Evolutionary conservation across 2,888 invertebrate species (phyloP), one percentile per base, ranked within the genome.

Genomic region (Andrena minutula): DNA sequence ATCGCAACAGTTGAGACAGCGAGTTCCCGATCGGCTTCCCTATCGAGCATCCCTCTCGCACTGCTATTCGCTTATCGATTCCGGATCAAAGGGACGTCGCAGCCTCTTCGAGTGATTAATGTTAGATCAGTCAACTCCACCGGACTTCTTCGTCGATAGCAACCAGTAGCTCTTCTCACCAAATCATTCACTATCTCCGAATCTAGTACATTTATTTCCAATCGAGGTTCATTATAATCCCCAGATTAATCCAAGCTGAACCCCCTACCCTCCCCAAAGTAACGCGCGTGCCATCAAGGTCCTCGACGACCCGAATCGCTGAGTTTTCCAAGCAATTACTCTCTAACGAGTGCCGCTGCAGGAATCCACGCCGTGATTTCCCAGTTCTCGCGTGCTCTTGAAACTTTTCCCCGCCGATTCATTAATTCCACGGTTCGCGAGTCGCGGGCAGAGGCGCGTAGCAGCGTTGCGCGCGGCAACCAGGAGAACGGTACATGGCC

Each of bases 401-500:
- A 0, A 41, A 41, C 5, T 71, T 53, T 47, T 66, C 76, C 63
- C 51, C 58, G 10, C 20, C 70, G 70, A 70, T 78, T 70, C 64
- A 61, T 79, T 79, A 78, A 71, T 58, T 78, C 16, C 35, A 53
- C 30, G 63, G 68, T 72, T 28, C 23, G 8, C 47, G 32, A 51
- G 8, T 60, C 28, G 76, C 23, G 30, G 16, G 20, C 23, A 20
- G 56, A 16, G 1, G 47, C 47, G 32, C 32, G 20, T 26, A 51
- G 66, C 69, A 61, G 41, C 58, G 51, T 41, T 65, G 35, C 49
- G 28, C 30, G 56, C 73, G 61, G 70, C 28, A 35, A 68, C 60
- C 49, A 26, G 56, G 58, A 49, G 72, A 78, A 82, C 51, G 75
- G 76, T 56, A 23, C 41, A 41, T 76, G 63, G 66, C 64, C 58